Evolutionary conservation across 1,140 invertebrate genomes (phyloP).

Genomic region (Drosophila lowei): DNA sequence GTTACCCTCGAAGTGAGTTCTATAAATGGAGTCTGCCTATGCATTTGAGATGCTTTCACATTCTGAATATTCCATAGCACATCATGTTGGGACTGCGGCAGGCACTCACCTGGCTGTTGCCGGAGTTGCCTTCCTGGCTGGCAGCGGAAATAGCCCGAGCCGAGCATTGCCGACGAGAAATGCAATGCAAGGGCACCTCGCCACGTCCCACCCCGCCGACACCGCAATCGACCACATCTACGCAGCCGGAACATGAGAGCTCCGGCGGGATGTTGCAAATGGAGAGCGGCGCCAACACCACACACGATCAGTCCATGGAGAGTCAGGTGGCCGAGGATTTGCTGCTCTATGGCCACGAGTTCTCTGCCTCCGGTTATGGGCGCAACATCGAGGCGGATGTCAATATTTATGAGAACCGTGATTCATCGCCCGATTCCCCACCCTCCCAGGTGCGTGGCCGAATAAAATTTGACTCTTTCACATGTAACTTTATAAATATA

Average conservation of each 20-base stretch:
- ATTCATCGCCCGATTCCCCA: conserved; percentile 80
- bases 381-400: conserved; percentile 77
- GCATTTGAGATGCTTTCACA: not conserved
- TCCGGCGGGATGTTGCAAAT: conserved; percentile 21
- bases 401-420: conserved; percentile 76
- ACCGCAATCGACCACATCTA: conserved; percentile 78
- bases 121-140: conserved; percentile 95
- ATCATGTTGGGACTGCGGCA: conserved; percentile 92
- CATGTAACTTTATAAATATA: not conserved
- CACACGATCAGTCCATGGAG: conserved; percentile 76
- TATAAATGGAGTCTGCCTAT: no score
- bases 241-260: conserved; percentile 74
- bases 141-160: conserved; percentile 94
- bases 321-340: conserved; percentile 78
- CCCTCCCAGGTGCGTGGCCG: conserved; percentile 71
- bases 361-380: conserved; percentile 36
- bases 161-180: conserved; percentile 90
- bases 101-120: conserved; percentile 90
- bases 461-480: no score
- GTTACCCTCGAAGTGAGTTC: conserved; percentile 90
- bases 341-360: conserved; percentile 67
- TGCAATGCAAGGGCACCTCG: conserved; percentile 84
- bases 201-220: conserved; percentile 81
- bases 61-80: conserved; percentile 86
- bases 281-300: conserved; percentile 53